These are phyloP conservation scores for Minunthozetes semirufus DNA, from an alignment of 2,888 invertebrate species.

Conservation along the genomic window DNA sequence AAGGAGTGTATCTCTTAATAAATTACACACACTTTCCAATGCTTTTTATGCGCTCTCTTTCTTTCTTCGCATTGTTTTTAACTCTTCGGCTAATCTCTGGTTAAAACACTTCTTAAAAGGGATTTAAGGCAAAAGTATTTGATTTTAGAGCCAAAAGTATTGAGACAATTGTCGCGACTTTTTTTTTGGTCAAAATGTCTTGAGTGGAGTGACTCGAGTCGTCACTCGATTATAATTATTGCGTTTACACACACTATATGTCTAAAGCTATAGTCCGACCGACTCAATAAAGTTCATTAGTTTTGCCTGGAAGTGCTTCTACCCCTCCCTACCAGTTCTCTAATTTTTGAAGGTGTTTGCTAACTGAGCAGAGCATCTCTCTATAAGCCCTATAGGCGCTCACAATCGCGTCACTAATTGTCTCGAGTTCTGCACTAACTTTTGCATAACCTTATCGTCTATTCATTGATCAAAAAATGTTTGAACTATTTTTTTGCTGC, in stretches of 20 bases:
- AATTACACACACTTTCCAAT: conserved; percentile 18
- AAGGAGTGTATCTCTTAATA: conserved; percentile 24
- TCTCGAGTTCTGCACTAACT: not conserved
- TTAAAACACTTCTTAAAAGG: not conserved
- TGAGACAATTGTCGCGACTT: not conserved
- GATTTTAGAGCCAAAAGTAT: too few species aligned
- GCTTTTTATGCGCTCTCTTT: not conserved
- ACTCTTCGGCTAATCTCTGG: not conserved
- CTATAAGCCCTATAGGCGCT: not conserved
- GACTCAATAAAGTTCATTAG: conserved; percentile 21
- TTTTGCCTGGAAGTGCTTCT: conserved; percentile 17
- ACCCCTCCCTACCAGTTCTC: conserved; percentile 31
- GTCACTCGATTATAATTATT: conserved; percentile 13
- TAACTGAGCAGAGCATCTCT: conserved; percentile 1
- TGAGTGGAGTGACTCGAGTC: too few species aligned
- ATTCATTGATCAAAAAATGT: not conserved
- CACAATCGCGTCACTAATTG: not conserved
- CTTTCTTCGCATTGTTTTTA: not conserved
- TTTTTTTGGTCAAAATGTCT: not conserved
- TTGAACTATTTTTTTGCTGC: too few species aligned
- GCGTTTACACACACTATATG: not conserved
- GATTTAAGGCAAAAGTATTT: too few species aligned
- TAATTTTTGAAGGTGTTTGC: conserved; percentile 27
- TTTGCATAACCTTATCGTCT: conserved; percentile 14
- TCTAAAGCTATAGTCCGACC: conserved; percentile 24